Conservation (phyloP, 2,888 invertebrate species). For the Steinernema scapterisci region DNA sequence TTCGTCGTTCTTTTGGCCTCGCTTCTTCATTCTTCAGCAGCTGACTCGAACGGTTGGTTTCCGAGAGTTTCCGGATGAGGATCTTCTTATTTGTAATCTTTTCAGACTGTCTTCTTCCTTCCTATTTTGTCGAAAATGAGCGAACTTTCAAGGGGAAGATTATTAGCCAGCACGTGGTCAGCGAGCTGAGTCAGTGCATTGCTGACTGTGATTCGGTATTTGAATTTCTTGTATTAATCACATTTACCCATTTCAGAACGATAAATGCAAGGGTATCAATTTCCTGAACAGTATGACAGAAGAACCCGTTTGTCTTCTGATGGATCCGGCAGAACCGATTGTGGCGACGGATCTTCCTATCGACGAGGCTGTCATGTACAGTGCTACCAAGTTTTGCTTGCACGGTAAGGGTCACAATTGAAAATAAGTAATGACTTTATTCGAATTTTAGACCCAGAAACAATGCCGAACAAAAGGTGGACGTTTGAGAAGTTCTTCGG, state of each 20-base stretch:
- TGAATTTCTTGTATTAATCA: too few relatives aligned
- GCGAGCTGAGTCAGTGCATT: neutral
- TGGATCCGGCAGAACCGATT: slow-evolving; percentile 35
- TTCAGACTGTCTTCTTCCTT: slow-evolving; percentile 10
- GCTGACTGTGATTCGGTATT: neutral
- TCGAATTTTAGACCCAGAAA: slow-evolving; percentile 6
- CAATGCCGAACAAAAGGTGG: slow-evolving; percentile 34
- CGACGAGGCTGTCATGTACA: slow-evolving; percentile 40
- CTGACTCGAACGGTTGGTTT: too few relatives aligned
- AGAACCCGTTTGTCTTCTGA: slow-evolving; percentile 40
- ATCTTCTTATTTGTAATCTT: neutral
- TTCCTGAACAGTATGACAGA: slow-evolving; percentile 39
- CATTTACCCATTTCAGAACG: slow-evolving; percentile 34
- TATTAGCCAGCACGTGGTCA: neutral
- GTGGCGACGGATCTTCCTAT: slow-evolving; percentile 37
- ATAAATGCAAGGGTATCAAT: slow-evolving; percentile 44
- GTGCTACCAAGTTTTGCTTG: slow-evolving; percentile 38
- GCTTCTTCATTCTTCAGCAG: too few relatives aligned
- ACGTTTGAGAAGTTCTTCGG: slow-evolving; percentile 39
- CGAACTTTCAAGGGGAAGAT: slow-evolving; percentile 2
- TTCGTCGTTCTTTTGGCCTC: neutral
- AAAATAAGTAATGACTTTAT: neutral
- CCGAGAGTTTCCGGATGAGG: too few relatives aligned
- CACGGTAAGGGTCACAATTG: slow-evolving; percentile 23
- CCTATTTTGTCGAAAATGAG: slow-evolving; percentile 15